These are phyloP conservation scores for Candidula unifasciata DNA, from an alignment of 2,888 invertebrate species.

Conservation along the genomic window DNA sequence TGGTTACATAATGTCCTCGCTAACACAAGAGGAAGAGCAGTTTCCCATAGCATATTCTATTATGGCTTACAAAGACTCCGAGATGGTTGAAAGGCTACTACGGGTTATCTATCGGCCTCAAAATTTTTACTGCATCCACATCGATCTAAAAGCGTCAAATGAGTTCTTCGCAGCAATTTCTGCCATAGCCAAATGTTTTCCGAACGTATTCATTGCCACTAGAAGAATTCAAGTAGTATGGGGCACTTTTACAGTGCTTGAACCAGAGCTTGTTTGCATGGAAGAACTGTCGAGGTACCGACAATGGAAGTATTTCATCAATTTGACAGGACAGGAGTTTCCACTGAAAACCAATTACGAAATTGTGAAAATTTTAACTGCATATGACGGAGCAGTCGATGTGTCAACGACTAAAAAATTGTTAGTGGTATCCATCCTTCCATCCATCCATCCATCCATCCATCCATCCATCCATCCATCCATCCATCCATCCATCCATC, in stretches of 20 bases:
- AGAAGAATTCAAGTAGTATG: slow-evolving; percentile 60
- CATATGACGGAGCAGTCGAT: slow-evolving; percentile 71
- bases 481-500: not conserved
- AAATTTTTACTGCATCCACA: slow-evolving; percentile 73
- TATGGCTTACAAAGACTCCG: slow-evolving; percentile 65
- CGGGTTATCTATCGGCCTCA: slow-evolving; percentile 71
- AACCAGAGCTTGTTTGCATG: slow-evolving; percentile 72
- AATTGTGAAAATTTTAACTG: slow-evolving; percentile 66
- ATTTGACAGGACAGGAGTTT: slow-evolving; percentile 71
- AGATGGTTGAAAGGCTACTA: slow-evolving; percentile 61
- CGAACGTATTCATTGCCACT: slow-evolving; percentile 68
- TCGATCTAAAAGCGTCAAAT: slow-evolving; percentile 65
- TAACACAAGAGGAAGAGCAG: slow-evolving; percentile 60
- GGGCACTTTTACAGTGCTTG: slow-evolving; percentile 67
- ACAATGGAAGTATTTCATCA: slow-evolving; percentile 73
- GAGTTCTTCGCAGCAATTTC: slow-evolving; percentile 57
- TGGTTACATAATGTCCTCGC: slow-evolving; percentile 53
- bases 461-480: not conserved
- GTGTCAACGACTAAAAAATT: slow-evolving; percentile 57
- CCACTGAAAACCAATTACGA: slow-evolving; percentile 72
- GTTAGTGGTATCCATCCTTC: slow-evolving; percentile 43
- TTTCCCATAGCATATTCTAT: slow-evolving; percentile 70
- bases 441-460: not conserved
- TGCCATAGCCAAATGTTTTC: slow-evolving; percentile 63
- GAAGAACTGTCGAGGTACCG: slow-evolving; percentile 57